phyloP scores from a whole-genome alignment of 1,140 invertebrate species.

The Macrobrachium nipponense region DNA sequence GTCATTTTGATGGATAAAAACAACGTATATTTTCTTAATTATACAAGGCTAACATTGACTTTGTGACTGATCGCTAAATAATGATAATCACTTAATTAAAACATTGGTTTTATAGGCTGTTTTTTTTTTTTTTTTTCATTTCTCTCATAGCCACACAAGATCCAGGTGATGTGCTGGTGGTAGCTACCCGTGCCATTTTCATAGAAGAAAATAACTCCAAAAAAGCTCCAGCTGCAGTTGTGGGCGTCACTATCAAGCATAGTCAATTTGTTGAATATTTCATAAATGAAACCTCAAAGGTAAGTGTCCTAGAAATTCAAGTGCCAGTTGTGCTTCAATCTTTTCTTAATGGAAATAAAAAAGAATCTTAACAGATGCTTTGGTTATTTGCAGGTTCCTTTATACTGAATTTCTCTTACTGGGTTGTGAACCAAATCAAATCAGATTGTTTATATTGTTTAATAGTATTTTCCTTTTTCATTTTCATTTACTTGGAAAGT shows the following conservation, averaged over 20 bases:
- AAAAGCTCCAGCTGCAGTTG: slow-evolving; percentile 88
- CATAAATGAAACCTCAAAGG: slow-evolving; percentile 69
- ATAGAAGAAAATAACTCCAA: slow-evolving; percentile 82
- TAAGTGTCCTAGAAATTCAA: not conserved
- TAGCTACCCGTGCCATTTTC: slow-evolving; percentile 91
- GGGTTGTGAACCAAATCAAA: too few species aligned
- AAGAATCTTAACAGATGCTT: too few species aligned
- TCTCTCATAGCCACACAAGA: slow-evolving; percentile 63
- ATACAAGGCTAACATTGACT: too few species aligned
- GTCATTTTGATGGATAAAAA: too few species aligned
- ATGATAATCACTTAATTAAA: not conserved
- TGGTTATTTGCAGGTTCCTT: too few species aligned
- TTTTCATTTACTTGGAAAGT: not conserved
- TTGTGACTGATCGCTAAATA: too few species aligned
- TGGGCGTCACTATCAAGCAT: slow-evolving; percentile 88
- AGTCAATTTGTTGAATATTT: slow-evolving; percentile 84
- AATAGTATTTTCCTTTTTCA: too few species aligned
- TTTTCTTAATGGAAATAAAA: too few species aligned
- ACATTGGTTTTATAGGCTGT: not conserved
- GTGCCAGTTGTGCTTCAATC: too few species aligned
- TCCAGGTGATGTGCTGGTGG: slow-evolving; percentile 79
- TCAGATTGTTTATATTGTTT: too few species aligned
- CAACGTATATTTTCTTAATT: too few species aligned
- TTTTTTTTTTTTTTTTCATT: not conserved
- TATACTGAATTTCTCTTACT: too few species aligned